phyloP scores from a whole-genome alignment of 2,797 vertebrate genomes.

The Hippoglossus hippoglossus region DNA sequence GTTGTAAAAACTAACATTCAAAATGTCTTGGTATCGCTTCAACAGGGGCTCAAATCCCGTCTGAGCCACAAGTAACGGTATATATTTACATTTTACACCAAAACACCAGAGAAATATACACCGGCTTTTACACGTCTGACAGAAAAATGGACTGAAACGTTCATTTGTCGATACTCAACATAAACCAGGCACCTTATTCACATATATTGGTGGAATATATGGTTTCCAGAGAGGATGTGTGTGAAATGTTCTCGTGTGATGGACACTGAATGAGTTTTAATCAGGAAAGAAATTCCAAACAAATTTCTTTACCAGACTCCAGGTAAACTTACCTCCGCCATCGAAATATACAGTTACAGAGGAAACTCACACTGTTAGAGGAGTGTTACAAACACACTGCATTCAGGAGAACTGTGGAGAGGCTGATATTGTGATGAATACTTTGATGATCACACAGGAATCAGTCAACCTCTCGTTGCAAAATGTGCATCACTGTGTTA shows the following conservation, averaged over 20 bases:
- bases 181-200: conserved; percentile 51
- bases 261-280: conserved; percentile 41
- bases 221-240: conserved; percentile 56
- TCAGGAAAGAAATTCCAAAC: conserved; percentile 74
- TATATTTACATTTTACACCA: conserved; percentile 36
- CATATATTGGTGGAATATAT: conserved; percentile 84
- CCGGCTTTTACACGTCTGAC: conserved; percentile 22
- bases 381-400: conserved; percentile 28
- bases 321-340: conserved; percentile 73
- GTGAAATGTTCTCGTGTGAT: conserved; percentile 44
- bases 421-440: conserved; percentile 25
- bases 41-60: neutral
- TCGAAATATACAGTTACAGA: conserved; percentile 13
- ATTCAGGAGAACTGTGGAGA: conserved; percentile 32
- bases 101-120: too few relatives aligned
- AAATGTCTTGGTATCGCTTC: conserved; percentile 51
- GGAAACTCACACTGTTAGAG: conserved; percentile 31
- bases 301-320: conserved; percentile 73
- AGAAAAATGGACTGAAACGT: conserved; percentile 24
- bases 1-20: conserved; percentile 38
- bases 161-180: conserved; percentile 41
- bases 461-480: conserved; percentile 43
- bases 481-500: conserved; percentile 41
- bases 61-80: conserved; percentile 16
- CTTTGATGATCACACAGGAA: neutral